Evolutionary conservation across 2,797 vertebrate species (phyloP), one percentile per base, ranked within the genome.

Genomic region (Schizothorax lantsangensis): DNA sequence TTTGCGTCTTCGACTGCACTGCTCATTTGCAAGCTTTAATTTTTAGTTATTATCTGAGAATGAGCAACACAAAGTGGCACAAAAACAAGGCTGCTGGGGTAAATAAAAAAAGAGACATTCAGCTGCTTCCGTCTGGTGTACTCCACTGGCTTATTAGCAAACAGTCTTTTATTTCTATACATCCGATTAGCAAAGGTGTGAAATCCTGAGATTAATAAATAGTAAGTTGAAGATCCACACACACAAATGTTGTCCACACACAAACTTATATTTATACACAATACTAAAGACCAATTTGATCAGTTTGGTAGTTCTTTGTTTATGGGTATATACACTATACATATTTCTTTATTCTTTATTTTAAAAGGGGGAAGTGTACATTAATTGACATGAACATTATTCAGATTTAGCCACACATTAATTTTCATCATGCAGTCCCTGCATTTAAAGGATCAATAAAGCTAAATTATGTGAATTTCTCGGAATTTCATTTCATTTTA

Each of bases 41-140:
- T 85, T 45, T 45, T 49, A 23, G 52, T 77, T 85, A 45, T 72
- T 85, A 11, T 64, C 52, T 59, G 12, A 73, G n/a, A 57, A 69
- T 10, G 49, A 45, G 43, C 33, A n/a, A 12, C 30, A 47, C 19
- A 77, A 77, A 49, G 30, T 66, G 23, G 2, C 49, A 80, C 66
- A 72, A 57, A 59, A 59, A 36, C 14, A 30, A 14, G 19, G n/a
- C 74, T 84, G 54, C 26, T 36, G 38, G 52, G 62, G 43, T n/a
- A 49, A 64, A 84, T 36, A 54, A 79, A 69, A 30, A 14, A 57
- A 26, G 17, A 68, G 10, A 47, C 14, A 12, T 62, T 69, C 19
- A 21, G 21, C 62, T 62, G 4, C 7, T 26, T 62, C 52, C 3
- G 4, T 69, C 12, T 47, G 14, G 5, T 72, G 33, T 38, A 15